Evolutionary conservation across 92 coral and sea anemone genomes (phyloP).

Genomic region (Ricordea florida): DNA sequence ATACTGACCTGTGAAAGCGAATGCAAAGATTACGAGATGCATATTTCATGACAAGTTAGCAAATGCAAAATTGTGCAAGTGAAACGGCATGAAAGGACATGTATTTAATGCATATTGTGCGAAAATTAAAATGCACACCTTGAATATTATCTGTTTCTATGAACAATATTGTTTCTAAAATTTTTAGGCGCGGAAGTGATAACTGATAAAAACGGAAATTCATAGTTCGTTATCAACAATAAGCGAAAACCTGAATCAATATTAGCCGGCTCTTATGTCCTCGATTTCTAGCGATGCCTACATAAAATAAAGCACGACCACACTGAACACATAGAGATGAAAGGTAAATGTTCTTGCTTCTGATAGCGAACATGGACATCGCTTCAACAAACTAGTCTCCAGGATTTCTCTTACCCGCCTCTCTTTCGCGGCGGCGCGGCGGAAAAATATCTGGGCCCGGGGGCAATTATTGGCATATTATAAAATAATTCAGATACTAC

Average conservation of each 20-base stretch:
- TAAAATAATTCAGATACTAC: no score
- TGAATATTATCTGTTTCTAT: conserved; percentile 3
- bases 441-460: conserved; percentile 8
- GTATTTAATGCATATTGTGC: conserved; percentile 7
- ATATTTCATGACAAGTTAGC: conserved; percentile 19
- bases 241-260: not conserved
- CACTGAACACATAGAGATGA: no score
- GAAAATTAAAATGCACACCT: conserved; percentile 3
- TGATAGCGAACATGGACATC: no score
- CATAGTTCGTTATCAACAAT: not conserved
- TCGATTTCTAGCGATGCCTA: conserved; percentile 7
- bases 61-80: no score
- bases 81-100: not conserved
- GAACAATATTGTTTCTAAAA: conserved; percentile 3
- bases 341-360: no score
- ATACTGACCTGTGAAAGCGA: not conserved
- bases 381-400: not conserved
- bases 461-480: not conserved
- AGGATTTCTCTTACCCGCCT: not conserved
- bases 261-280: conserved; percentile 17
- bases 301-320: conserved; percentile 1
- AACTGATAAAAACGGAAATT: conserved; percentile 14
- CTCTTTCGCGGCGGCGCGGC: not conserved
- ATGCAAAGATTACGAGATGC: conserved; percentile 15
- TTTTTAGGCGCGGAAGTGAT: conserved; percentile 14